Evolutionary conservation across 2,797 vertebrate species (phyloP).

Genomic region (Hipposideros larvatus): DNA sequence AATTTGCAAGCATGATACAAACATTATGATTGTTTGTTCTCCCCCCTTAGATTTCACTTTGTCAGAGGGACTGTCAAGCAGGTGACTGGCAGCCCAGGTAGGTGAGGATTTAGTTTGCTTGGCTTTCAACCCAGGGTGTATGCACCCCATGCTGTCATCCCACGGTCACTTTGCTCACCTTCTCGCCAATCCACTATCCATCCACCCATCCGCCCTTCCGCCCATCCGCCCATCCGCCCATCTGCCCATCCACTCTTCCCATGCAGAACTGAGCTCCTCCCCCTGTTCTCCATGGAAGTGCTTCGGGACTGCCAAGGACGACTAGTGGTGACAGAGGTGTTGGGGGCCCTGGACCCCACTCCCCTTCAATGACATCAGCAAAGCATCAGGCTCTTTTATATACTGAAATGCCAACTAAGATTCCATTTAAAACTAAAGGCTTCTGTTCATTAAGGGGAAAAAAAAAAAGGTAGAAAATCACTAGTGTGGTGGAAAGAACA

Average conservation of each 20-base stretch:
- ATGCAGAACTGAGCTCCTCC: no score
- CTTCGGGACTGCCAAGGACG: neutral
- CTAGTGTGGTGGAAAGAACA: neutral
- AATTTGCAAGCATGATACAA: neutral
- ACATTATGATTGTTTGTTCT: neutral
- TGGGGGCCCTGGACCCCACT: neutral
- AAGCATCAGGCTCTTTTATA: neutral
- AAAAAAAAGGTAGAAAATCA: neutral
- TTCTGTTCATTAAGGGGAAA: neutral
- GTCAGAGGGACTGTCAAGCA: neutral
- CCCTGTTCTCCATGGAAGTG: neutral
- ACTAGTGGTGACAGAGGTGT: rapidly evolving
- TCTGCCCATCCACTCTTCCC: neutral
- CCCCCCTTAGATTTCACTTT: neutral
- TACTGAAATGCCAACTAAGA: neutral
- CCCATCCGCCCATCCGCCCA: no score
- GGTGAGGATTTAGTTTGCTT: neutral
- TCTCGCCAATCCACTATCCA: neutral
- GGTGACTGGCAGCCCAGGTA: neutral
- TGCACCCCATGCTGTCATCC: neutral
- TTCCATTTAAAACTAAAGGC: no score
- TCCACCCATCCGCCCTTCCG: no score
- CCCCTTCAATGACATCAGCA: neutral
- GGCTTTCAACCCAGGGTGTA: neutral
- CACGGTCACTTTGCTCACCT: neutral